Percentiles rank a stretch among this genome's conserved stretches.
These are phyloP conservation scores for Lepeophtheirus nordmannii DNA, from an alignment of 2,888 invertebrate genomes.

Conservation along the genomic window DNA sequence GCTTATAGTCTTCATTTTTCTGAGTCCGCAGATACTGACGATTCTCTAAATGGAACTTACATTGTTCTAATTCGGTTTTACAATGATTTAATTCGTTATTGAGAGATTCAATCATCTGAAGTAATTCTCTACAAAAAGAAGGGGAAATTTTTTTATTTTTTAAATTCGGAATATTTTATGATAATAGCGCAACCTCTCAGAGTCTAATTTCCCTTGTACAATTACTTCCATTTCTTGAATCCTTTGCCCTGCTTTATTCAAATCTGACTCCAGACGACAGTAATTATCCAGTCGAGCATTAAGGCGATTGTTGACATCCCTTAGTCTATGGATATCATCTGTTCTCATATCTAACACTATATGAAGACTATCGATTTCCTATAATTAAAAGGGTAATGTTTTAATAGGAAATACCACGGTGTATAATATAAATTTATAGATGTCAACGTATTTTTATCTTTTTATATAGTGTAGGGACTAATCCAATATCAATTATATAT, in stretches of 20 bases:
- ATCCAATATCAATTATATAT: too few relatives aligned
- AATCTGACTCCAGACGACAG: not conserved
- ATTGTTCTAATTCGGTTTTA: not conserved
- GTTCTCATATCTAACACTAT: not conserved
- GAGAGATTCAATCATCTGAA: not conserved
- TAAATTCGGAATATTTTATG: not conserved
- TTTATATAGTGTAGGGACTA: too few relatives aligned
- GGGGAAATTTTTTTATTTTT: not conserved
- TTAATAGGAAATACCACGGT: too few relatives aligned
- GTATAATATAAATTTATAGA: too few relatives aligned
- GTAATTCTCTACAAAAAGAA: not conserved
- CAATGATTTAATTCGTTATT: not conserved
- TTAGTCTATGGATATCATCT: not conserved
- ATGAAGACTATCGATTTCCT: conserved; percentile 8
- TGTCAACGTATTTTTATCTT: too few relatives aligned
- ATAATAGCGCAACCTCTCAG: not conserved
- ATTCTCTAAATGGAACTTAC: not conserved
- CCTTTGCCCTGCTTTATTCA: conserved; percentile 2
- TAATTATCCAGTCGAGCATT: not conserved
- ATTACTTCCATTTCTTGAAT: conserved; percentile 1
- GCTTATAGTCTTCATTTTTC: too few relatives aligned
- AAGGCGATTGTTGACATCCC: not conserved
- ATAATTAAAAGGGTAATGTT: not conserved
- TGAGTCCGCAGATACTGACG: too few relatives aligned
- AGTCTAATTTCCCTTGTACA: not conserved